Percentiles rank a stretch among this genome's conserved stretches.
phyloP scores from a whole-genome alignment of 2,888 invertebrate species.

The Strigamia transsilvanica region DNA sequence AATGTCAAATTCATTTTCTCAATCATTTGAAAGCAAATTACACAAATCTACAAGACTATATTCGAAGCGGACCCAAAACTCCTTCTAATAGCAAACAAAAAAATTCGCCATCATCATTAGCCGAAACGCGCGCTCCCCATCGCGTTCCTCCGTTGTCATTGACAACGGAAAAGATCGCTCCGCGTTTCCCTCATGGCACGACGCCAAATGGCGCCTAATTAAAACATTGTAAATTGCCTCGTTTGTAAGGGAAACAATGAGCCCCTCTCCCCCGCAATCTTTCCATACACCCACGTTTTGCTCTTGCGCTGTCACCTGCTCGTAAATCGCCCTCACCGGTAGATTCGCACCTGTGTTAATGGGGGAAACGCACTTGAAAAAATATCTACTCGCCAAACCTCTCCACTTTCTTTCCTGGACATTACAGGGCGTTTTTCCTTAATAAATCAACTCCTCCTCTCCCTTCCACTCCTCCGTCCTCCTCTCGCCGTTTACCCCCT shows the following conservation, averaged over 20 bases:
- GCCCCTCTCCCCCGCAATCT: constrained; percentile 49
- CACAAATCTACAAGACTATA: neutral
- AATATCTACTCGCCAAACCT: constrained; percentile 46
- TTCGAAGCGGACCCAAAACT: neutral
- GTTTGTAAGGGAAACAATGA: constrained; percentile 51
- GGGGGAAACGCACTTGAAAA: constrained; percentile 41
- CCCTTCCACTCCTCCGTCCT: neutral
- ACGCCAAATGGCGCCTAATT: constrained; percentile 50
- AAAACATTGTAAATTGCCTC: constrained; percentile 53
- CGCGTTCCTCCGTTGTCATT: constrained; percentile 37
- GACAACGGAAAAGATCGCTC: constrained; percentile 42
- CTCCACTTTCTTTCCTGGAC: constrained; percentile 43
- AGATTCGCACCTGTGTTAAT: constrained; percentile 49
- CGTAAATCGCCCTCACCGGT: constrained; percentile 45
- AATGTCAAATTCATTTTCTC: too few species aligned
- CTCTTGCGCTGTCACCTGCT: constrained; percentile 48
- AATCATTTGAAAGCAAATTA: too few species aligned
- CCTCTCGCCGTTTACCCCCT: constrained; percentile 4
- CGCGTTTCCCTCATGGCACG: constrained; percentile 49
- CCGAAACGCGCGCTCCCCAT: constrained; percentile 29
- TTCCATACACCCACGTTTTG: constrained; percentile 48
- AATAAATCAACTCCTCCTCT: constrained; percentile 10
- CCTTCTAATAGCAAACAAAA: neutral
- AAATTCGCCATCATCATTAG: constrained; percentile 24
- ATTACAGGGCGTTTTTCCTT: constrained; percentile 41